A percentile compares a stretch with the other conserved stretches of the same genome.
Evolutionary conservation across 2,888 invertebrate species (phyloP).

Genomic region (Drosophila dives): DNA sequence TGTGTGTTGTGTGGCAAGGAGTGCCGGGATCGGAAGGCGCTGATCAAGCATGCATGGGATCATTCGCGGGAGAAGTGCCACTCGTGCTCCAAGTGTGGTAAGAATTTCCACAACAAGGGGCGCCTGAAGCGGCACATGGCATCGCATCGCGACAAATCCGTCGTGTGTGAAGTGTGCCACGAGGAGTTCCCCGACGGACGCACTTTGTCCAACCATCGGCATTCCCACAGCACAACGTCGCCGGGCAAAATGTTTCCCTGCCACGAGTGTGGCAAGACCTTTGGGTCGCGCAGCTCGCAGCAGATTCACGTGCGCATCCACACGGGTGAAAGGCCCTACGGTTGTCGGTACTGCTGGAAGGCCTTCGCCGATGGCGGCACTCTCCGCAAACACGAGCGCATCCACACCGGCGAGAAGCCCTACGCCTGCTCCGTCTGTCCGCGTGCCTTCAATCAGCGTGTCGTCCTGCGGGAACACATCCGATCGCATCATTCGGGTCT

Average conservation of each 20-base stretch:
- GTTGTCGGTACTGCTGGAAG: slow-evolving; percentile 94
- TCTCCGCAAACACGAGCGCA: slow-evolving; percentile 92
- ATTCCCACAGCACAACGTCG: slow-evolving; percentile 86
- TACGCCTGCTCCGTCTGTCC: slow-evolving; percentile 95
- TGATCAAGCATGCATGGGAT: slow-evolving; percentile 89
- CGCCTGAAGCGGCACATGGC: slow-evolving; percentile 88
- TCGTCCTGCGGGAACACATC: slow-evolving; percentile 93
- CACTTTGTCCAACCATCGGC: slow-evolving; percentile 89
- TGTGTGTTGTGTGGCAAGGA: slow-evolving; percentile 89
- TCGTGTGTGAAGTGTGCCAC: slow-evolving; percentile 89
- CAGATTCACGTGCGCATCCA: slow-evolving; percentile 95
- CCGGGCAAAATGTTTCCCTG: slow-evolving; percentile 90
- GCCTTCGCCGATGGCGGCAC: slow-evolving; percentile 95
- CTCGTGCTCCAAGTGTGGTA: slow-evolving; percentile 89
- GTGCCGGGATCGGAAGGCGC: slow-evolving; percentile 88
- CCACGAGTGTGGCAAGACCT: slow-evolving; percentile 93
- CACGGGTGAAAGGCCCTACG: slow-evolving; percentile 93
- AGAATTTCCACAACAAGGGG: slow-evolving; percentile 90
- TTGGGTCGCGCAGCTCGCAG: slow-evolving; percentile 93
- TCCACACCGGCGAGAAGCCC: slow-evolving; percentile 94
- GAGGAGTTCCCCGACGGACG: slow-evolving; percentile 90
- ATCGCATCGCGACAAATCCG: slow-evolving; percentile 90
- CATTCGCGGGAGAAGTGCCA: slow-evolving; percentile 88
- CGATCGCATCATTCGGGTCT: slow-evolving; percentile 94
- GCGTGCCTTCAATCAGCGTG: slow-evolving; percentile 94